Base-by-base conservation (phyloP, 2,113 vertebrate genomes). In the Stegostoma tigrinum region DNA sequence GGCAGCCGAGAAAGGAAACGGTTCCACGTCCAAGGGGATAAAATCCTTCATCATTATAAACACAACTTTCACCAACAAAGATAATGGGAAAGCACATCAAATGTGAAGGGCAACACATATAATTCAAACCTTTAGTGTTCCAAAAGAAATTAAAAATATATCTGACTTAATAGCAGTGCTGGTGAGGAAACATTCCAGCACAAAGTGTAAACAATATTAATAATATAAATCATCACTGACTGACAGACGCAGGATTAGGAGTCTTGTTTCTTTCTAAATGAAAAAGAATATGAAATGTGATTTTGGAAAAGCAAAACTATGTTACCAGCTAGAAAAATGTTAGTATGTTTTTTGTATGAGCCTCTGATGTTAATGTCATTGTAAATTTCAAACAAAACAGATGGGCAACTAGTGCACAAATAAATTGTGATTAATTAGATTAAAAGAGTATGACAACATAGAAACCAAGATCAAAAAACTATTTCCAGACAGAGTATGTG, bases 391-490 rank as follows among this genome's bases (percentile, higher is more conserved):
- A 95, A 72, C 94, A 70, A 72, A 95, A 70, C 94, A 95, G 94
- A 95, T 95, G 42, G 94, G 66, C 45, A 72, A 95, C 94, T 52
- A 52, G 72, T 72, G 94, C 72, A 95, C 70, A 95, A 95, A 95
- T 95, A 70, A 72, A 95, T 95, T 95, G 93, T 95, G 67, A 95
- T 95, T 95, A 72, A 95, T 72, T 95, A 52, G 94, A 95, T 95
- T 95, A 95, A 95, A 95, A 70, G 12, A 48, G 94, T 70, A 75
- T 72, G 94, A 95, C 68, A 95, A 95, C 94, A 72, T 72, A 72
- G 67, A 95, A 72, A 72, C 67, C 45, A 48, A 72, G 94, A 95
- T 95, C 94, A 95, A 95, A 95, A 95, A 70, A 95, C 93, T 93
- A 93, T 93, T 93, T 93, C 89, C 89, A 93, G 94, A 70, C 67